phyloP scores from a whole-genome alignment of 2,888 invertebrate species.

The Sclerodermus sp. region DNA sequence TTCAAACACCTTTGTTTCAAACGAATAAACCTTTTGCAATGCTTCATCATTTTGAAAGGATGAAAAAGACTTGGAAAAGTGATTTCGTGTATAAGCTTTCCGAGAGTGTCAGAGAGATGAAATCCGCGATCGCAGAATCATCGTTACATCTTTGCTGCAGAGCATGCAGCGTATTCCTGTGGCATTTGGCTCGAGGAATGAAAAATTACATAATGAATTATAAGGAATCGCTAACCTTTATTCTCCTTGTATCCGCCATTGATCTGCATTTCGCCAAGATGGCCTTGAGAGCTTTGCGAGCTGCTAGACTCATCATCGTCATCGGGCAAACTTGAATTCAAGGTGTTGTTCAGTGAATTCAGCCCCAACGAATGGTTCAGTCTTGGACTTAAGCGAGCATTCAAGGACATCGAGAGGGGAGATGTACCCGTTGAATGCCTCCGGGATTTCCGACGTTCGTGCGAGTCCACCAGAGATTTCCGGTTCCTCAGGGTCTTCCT shows the following conservation, averaged over 20 bases:
- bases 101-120: too few species aligned
- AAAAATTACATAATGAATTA: too few species aligned
- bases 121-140: too few species aligned
- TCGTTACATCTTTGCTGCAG: too few species aligned
- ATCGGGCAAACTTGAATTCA: slow-evolving; percentile 52
- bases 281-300: slow-evolving; percentile 64
- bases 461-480: slow-evolving; percentile 64
- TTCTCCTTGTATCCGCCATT: slow-evolving; percentile 65
- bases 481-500: slow-evolving; percentile 76
- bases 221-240: slow-evolving; percentile 59
- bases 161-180: too few species aligned
- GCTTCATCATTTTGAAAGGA: too few species aligned
- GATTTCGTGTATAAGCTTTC: too few species aligned
- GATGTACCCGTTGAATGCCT: slow-evolving; percentile 73
- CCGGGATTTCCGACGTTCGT: slow-evolving; percentile 77
- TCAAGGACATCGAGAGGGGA: slow-evolving; percentile 57
- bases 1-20: too few species aligned
- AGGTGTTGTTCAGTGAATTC: slow-evolving; percentile 48
- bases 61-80: too few species aligned
- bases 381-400: slow-evolving; percentile 49
- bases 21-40: too few species aligned
- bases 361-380: slow-evolving; percentile 49
- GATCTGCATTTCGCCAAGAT: slow-evolving; percentile 60
- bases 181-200: too few species aligned
- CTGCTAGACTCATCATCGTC: slow-evolving; percentile 64